Evolutionary conservation across 2,113 vertebrate species (phyloP), one percentile per base, ranked within the genome.

Genomic region (Pogonocichla stellata): DNA sequence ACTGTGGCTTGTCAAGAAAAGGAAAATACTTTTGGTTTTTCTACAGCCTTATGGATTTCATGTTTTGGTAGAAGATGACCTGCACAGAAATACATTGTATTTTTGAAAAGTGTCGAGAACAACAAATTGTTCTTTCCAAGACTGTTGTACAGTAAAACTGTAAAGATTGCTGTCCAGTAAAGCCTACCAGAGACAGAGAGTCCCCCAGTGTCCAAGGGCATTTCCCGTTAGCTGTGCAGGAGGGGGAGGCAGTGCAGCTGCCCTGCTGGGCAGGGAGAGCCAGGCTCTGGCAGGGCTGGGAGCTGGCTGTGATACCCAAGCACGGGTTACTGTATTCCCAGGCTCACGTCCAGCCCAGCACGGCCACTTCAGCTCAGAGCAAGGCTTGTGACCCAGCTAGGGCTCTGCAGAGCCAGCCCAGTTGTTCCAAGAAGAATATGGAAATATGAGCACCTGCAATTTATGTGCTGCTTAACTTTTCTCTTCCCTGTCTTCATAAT

Each of bases 331-430:
- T 74, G 69, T 91, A 85, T 51, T 90, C 69, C 57, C 78, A 88
- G 90, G 70, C 70, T 85, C 40, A 6, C 28, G 8, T 42, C 77
- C 84, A 54, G 38, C 25, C 69, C 65, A 45, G 42, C 3, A 14
- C 0, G 0, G 33, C 14, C 7, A 2, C 38, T 38, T 45, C 3
- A 19, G 15, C 4, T 1, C 43, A 6, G 29, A 58, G 45, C 4
- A 77, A 42, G 85, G 10, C 58, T 43, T 54, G 34, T 50, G 72
- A 69, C 47, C 50, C 84, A 47, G 34, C 34, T 12, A 5, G 34
- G 61, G 48, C 26, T 72, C 61, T 75, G 61, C 65, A 64, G 40
- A 75, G 31, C 26, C 53, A 48, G 48, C 28, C 40, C 47, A 16
- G 9, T 2, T 60, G 36, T 51, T 72, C 54, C 53, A 67, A 31